Conservation (phyloP, 2,113 vertebrate genomes). For the Orycteropus afer region DNA sequence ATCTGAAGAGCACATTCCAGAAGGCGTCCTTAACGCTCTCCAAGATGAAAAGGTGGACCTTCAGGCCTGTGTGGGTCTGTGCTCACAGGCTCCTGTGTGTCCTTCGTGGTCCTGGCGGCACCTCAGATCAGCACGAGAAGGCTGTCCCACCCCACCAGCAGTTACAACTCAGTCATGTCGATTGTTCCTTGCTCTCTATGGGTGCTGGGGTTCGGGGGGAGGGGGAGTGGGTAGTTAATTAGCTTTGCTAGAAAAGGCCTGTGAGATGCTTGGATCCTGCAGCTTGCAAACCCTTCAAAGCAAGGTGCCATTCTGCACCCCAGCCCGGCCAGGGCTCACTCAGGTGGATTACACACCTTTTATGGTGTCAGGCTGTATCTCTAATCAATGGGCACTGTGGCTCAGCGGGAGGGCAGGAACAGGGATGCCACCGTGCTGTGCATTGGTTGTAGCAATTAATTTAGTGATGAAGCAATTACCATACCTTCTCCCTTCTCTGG, state of each 20-base stretch:
- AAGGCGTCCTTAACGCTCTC: background rate
- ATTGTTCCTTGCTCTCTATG: background rate
- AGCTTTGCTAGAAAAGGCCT: slow-evolving; percentile 46
- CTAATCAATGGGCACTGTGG: background rate
- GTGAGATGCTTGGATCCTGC: background rate
- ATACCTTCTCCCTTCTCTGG: slow-evolving; percentile 9
- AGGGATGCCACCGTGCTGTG: background rate
- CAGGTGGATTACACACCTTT: background rate
- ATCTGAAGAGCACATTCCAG: background rate
- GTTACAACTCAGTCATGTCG: slow-evolving; percentile 53
- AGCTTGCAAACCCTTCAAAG: background rate
- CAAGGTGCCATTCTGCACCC: background rate
- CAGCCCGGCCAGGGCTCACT: background rate
- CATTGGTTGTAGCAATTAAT: slow-evolving; percentile 6
- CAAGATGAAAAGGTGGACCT: background rate
- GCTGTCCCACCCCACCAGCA: background rate
- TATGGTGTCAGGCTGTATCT: background rate
- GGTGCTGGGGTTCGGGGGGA: background rate
- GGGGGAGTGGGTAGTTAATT: slow-evolving; percentile 37
- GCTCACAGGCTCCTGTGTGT: rapidly evolving
- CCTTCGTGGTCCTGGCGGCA: background rate
- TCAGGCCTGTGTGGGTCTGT: background rate
- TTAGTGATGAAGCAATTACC: slow-evolving; percentile 27
- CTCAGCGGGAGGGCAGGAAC: background rate
- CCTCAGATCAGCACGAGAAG: background rate